Evolutionary conservation across 2,113 vertebrate genomes (phyloP).

Genomic region (Myocastor coypus): DNA sequence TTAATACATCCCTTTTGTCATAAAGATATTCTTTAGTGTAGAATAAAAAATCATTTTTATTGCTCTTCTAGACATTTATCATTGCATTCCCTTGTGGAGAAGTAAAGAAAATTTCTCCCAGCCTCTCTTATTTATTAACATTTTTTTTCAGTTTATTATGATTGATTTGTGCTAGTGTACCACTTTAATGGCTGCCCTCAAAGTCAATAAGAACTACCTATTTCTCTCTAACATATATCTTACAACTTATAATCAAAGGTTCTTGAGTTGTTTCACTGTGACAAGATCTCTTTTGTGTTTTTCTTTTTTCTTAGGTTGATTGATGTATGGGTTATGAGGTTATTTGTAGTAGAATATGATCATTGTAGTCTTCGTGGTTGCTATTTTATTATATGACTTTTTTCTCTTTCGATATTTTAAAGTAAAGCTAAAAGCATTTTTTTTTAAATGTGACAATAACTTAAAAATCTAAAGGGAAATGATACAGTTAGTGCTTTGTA

Average conservation of each 20-base stretch:
- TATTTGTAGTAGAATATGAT: not conserved
- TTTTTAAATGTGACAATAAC: conserved; percentile 45
- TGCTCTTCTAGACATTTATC: conserved; percentile 41
- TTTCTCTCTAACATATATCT: conserved; percentile 53
- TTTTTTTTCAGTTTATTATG: conserved; percentile 46
- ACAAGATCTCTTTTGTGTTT: not conserved
- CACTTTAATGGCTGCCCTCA: conserved; percentile 33
- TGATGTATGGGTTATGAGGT: conserved; percentile 54
- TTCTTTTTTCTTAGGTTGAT: conserved; percentile 59
- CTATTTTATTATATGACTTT: conserved; percentile 37
- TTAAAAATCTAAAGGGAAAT: conserved; percentile 65
- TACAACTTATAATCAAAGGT: conserved; percentile 9
- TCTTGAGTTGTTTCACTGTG: conserved; percentile 64
- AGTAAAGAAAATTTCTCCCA: not conserved
- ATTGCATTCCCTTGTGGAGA: conserved; percentile 1
- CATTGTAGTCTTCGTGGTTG: not conserved
- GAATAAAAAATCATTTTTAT: not conserved
- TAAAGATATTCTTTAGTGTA: not conserved
- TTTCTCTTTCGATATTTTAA: not conserved
- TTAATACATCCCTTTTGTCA: not conserved
- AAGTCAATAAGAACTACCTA: conserved; percentile 14
- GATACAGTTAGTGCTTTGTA: not conserved
- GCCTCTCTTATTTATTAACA: not conserved
- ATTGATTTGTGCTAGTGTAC: conserved; percentile 52
- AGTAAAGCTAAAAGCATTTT: conserved; percentile 13